These are phyloP conservation scores for Drosophila pallidifrons DNA, from an alignment of 1,140 invertebrate genomes.

Conservation along the genomic window DNA sequence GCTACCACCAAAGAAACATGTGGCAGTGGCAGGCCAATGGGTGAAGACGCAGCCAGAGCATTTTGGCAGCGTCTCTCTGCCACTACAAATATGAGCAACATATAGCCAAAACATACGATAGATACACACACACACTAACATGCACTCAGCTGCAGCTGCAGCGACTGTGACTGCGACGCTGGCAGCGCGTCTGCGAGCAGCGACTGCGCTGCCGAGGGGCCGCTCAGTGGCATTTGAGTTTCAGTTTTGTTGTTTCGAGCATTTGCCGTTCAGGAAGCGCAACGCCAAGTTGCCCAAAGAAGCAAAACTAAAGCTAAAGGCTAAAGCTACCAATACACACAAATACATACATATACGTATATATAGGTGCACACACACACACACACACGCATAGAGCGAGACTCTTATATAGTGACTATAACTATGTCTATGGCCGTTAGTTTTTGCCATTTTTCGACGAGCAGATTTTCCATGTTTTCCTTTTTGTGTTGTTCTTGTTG, in stretches of 20 bases:
- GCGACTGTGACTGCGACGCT: background rate
- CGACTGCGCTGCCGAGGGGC: conserved; percentile 29
- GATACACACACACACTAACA: conserved; percentile 59
- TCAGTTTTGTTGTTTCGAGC: conserved; percentile 60
- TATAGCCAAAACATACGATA: conserved; percentile 81
- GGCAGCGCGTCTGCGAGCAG: conserved; percentile 38
- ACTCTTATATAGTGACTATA: conserved; percentile 22
- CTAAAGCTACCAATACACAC: conserved; percentile 16
- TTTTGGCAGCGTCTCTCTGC: conserved; percentile 59
- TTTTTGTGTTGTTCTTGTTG: conserved; percentile 39
- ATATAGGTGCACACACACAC: conserved; percentile 20
- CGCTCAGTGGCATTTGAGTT: conserved; percentile 54
- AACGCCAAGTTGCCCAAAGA: conserved; percentile 70
- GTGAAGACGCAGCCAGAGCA: conserved; percentile 60
- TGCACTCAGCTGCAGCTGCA: conserved; percentile 20
- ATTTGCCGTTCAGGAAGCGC: conserved; percentile 75
- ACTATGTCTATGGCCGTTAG: conserved; percentile 29
- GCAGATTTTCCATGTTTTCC: conserved; percentile 33
- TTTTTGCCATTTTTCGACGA: conserved; percentile 9
- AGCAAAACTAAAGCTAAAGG: conserved; percentile 40
- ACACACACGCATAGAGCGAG: background rate
- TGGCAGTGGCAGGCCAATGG: conserved; percentile 74
- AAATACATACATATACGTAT: conserved; percentile 25
- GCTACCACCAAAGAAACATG: conserved; percentile 71
- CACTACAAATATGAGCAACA: conserved; percentile 72